Conservation (phyloP, 2,113 vertebrate genomes). For the Malurus elegans region DNA sequence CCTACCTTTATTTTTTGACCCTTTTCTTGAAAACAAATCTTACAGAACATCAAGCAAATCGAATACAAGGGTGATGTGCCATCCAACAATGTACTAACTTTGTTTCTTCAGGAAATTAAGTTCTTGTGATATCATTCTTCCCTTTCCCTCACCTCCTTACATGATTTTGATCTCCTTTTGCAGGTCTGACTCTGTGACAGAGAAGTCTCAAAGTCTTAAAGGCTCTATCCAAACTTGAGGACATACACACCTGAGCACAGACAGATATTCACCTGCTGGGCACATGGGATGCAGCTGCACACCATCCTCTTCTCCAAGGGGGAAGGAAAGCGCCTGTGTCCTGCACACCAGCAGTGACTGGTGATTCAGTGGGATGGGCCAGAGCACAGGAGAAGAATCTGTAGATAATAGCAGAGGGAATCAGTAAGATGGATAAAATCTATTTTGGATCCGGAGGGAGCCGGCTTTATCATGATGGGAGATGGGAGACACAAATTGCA, state of each 20-base stretch:
- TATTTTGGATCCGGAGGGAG: neutral
- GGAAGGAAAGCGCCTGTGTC: neutral
- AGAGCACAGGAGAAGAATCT: neutral
- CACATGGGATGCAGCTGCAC: neutral
- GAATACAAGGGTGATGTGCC: neutral
- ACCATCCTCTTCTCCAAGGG: neutral
- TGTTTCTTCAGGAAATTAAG: neutral
- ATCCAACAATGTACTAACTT: neutral
- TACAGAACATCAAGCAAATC: neutral
- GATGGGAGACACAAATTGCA: neutral
- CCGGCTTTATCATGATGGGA: neutral
- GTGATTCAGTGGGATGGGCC: neutral
- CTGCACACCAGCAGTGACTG: neutral
- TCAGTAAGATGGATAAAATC: neutral
- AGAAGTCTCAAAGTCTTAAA: neutral
- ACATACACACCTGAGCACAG: neutral
- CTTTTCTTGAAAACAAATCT: neutral
- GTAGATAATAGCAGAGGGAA: neutral
- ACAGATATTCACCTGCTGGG: neutral
- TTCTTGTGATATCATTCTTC: neutral
- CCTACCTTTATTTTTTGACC: neutral
- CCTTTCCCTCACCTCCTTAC: neutral
- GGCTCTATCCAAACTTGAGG: neutral
- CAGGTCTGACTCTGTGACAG: neutral
- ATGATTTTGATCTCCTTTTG: neutral